Evolutionary conservation across 2,797 vertebrate genomes (phyloP).

Genomic region (Pipistrellus nathusii): DNA sequence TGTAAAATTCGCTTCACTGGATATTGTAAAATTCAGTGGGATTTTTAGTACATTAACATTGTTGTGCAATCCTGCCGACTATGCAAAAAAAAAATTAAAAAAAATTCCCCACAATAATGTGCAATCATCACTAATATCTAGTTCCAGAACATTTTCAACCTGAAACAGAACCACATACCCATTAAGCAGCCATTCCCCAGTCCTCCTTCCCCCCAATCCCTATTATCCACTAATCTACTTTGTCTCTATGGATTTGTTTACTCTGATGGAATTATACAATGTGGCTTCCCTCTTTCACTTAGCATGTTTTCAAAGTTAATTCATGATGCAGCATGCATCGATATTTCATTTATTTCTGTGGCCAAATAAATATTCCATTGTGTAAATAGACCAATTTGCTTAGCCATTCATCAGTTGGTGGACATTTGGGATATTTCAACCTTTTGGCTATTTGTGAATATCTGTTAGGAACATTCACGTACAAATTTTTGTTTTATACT

Average conservation of each 20-base stretch:
- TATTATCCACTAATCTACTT: neutral
- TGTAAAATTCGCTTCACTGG: slow-evolving; percentile 5
- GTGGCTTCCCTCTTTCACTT: slow-evolving; percentile 11
- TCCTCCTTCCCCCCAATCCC: neutral
- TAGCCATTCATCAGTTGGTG: neutral
- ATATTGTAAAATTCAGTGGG: neutral
- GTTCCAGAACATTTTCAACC: neutral
- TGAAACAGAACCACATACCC: neutral
- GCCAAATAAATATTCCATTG: slow-evolving; percentile 18
- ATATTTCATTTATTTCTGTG: neutral
- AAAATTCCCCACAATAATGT: too few species aligned
- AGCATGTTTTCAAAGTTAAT: neutral
- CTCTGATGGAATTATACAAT: neutral
- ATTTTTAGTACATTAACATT: neutral
- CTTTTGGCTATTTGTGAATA: neutral
- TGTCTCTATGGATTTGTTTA: neutral
- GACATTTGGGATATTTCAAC: slow-evolving; percentile 5
- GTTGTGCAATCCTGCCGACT: neutral
- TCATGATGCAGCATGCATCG: neutral
- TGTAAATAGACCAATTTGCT: neutral
- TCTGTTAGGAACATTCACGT: neutral
- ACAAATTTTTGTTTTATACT: neutral
- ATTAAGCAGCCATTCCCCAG: neutral
- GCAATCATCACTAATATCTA: neutral
- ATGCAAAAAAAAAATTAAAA: too few species aligned